phyloP scores from a whole-genome alignment of 2,797 vertebrate genomes.

The Decapterus maruadsi region DNA sequence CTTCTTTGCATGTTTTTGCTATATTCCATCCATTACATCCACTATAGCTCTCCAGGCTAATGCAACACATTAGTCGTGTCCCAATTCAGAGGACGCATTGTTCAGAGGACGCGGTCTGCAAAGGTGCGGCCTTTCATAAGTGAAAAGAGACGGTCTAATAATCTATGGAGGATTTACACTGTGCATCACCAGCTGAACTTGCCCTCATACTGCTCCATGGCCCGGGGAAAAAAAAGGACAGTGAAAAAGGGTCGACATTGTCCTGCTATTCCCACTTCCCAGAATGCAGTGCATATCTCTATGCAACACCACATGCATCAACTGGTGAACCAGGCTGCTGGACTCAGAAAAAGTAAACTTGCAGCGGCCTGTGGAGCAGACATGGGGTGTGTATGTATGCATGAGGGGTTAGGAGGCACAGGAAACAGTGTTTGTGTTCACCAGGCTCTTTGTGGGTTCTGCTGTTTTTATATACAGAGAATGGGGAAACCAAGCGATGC shows the following conservation, averaged over 20 bases:
- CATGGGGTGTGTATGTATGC: not conserved
- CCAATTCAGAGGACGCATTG: too few relatives aligned
- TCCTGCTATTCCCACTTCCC: not conserved
- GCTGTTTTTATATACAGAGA: not conserved
- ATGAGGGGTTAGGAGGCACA: not conserved
- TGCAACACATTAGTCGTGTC: not conserved
- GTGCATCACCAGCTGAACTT: too few relatives aligned
- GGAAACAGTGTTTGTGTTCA: slow-evolving; percentile 72
- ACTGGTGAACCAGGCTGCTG: not conserved
- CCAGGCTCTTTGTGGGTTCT: slow-evolving; percentile 69
- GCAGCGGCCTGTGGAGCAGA: not conserved
- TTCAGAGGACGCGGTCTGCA: too few relatives aligned
- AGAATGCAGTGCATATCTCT: not conserved
- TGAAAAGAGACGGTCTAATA: too few relatives aligned
- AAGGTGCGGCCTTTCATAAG: too few relatives aligned
- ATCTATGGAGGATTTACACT: too few relatives aligned
- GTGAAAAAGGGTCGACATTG: too few relatives aligned
- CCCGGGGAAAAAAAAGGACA: too few relatives aligned
- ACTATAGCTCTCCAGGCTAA: not conserved
- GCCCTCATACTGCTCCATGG: too few relatives aligned
- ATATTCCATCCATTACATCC: not conserved
- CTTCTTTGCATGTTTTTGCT: not conserved
- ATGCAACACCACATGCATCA: too few relatives aligned
- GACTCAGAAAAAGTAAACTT: not conserved
- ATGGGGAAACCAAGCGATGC: slow-evolving; percentile 4